phyloP scores from a whole-genome alignment of 2,113 vertebrate genomes.

The Leptodactylus fuscus region DNA sequence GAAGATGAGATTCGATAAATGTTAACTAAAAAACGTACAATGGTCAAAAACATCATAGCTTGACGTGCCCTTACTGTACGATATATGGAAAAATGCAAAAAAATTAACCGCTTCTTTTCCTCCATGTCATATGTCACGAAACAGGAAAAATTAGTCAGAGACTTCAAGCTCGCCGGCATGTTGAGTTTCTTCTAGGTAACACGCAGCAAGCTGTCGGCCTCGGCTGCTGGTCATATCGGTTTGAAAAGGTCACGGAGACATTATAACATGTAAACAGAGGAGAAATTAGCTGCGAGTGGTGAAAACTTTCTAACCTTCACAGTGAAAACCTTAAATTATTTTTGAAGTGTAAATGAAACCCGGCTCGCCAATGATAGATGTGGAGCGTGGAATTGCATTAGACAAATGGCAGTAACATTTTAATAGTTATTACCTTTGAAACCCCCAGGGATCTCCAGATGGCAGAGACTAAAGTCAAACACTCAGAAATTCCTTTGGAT shows the following conservation, averaged over 20 bases:
- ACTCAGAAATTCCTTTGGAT: slow-evolving; percentile 54
- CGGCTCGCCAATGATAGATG: slow-evolving; percentile 75
- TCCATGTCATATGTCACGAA: neutral
- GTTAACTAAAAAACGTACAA: no score
- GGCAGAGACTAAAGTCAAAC: slow-evolving; percentile 63
- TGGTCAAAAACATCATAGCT: no score
- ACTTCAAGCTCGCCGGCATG: slow-evolving; percentile 63
- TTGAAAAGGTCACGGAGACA: slow-evolving; percentile 77
- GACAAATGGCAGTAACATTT: slow-evolving; percentile 75
- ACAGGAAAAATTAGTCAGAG: neutral
- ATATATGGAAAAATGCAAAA: neutral
- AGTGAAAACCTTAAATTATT: slow-evolving; percentile 78
- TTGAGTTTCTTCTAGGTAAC: slow-evolving; percentile 66
- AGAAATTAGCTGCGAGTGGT: slow-evolving; percentile 76
- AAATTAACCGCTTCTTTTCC: no score
- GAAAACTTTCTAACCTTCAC: slow-evolving; percentile 80
- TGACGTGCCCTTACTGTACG: no score
- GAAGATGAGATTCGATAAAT: no score
- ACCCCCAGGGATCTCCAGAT: slow-evolving; percentile 63
- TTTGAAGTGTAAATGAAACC: slow-evolving; percentile 81
- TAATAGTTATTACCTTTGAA: slow-evolving; percentile 76
- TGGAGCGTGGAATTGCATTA: slow-evolving; percentile 73
- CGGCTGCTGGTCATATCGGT: slow-evolving; percentile 69
- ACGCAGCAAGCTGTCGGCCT: slow-evolving; percentile 72
- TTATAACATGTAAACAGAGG: slow-evolving; percentile 77